Base-by-base conservation (phyloP, 2,888 invertebrate species). In the Sphaerophoria taeniata region DNA sequence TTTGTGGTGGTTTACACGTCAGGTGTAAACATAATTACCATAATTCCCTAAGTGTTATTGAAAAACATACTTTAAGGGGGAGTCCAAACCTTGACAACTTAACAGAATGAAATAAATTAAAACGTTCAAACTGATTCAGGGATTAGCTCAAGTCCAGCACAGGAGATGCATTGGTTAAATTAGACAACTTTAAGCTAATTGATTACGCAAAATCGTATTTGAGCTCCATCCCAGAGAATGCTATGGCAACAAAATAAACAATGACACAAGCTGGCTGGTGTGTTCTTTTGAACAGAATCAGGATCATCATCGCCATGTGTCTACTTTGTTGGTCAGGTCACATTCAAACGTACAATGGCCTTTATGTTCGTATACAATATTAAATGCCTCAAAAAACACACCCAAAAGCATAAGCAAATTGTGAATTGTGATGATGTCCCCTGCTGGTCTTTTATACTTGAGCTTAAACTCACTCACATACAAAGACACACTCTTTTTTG, bases 151-250 rank as follows among this genome's bases (percentile, higher is more conserved):
- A 55, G 34, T 31, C 36, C 2, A 16, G 5, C 34, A 11, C 16
- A 36, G 6, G 6, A 14, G 12, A 5, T 58, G 11, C 16, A 39
- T 36, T 58, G 12, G 16, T 58, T 58, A 11, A 58, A 58, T 58
- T 16, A 5, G 7, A 39, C 5, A 24, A 60, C 60, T 60, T 43
- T 24, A 43, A 43, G 39, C 12, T 43, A 43, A 60, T 60, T 43
- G 60, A 43, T 58, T 58, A 39, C 39, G 24, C n/a, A 24, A 60
- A 60, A 24, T 43, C 60, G 43, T n/a, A 43, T 60, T 60, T 24
- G 24, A 60, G 12, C 39, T 43, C 11, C 16, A 24, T 24, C 39
- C 39, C 39, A 11, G 31, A 39, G 16, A 24, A 9, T 6, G 39
- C 1, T 4, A 43, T 12, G 11, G 24, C 14, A 12, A n/a, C 6